Base-by-base conservation (phyloP, 2,797 vertebrate species). In the Lagocephalus sceleratus region DNA sequence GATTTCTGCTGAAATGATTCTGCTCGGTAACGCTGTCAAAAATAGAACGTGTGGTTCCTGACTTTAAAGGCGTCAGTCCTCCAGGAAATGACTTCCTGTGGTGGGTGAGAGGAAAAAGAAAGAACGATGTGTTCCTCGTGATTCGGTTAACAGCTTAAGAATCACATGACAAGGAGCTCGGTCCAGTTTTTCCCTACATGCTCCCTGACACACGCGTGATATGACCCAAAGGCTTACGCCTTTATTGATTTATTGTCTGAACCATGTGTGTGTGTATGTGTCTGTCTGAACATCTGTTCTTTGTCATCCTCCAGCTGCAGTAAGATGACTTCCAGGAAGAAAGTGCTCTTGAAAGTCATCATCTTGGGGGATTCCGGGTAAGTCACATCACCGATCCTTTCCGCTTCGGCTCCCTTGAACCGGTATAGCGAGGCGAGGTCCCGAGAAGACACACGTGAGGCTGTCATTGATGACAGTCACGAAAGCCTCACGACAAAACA, bases 311-410 rank as follows among this genome's bases (percentile, higher is more conserved):
- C 35, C 74, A 87, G 79, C 71, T 65, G 66, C 88, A 79, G 91
- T 60, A 94, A 87, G 83, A 98, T 98, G 95, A 94, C 95, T 61
- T 97, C 95, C 84, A 94, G 94, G 89, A 98, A 97, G 94, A 97
- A 96, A 93, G 94, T 95, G 42, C 90, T 98, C 60, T 83, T 98
- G 87, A 98, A 98, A 90, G 95, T 98, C 67, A 93, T 98, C 88
- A 94, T 98, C 85, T 90, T 97, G 58, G 95, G 95, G 73, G 95
- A 98, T 76, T 97, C 94, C 11, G 94, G 93, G 95, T 98, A 89
- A 94, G 95, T 92, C 54, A 45, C 40, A 23, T 25, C 23, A 17
- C 21, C 5, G 1, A 44, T 19, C 42, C 5, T 5, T 11, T 46
- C 48, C 15, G n/a, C 57, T 22, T 17, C 25, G 41, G 6, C n/a